These are phyloP conservation scores for Mythimna albipuncta DNA, from an alignment of 2,888 invertebrate species.

Conservation along the genomic window DNA sequence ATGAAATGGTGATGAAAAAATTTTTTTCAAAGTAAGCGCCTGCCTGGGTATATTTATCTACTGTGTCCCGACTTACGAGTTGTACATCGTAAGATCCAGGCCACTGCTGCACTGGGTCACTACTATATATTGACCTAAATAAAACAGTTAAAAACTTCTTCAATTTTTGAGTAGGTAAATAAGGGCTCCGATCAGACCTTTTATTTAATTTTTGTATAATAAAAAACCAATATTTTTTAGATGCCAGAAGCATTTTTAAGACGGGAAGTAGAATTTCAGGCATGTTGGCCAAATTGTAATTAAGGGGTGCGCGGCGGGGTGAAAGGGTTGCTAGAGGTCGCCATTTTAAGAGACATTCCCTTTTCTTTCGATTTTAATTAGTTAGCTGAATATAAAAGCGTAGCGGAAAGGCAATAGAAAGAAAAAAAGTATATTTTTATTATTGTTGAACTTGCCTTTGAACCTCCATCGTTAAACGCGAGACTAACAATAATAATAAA, in stretches of 20 bases:
- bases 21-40: too few species aligned
- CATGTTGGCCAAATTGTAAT: conserved; percentile 62
- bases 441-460: too few species aligned
- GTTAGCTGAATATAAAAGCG: background rate
- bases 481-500: too few species aligned
- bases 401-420: too few species aligned
- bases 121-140: too few species aligned
- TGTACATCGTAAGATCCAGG: too few species aligned
- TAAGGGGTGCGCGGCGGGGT: conserved; percentile 41
- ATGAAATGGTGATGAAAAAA: too few species aligned
- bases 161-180: background rate
- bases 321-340: conserved; percentile 47
- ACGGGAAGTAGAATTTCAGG: conserved; percentile 54
- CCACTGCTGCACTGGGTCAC: too few species aligned
- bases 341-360: conserved; percentile 25
- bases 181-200: background rate
- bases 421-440: too few species aligned
- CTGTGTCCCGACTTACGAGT: too few species aligned
- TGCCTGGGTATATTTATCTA: too few species aligned
- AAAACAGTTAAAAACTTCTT: background rate
- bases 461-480: too few species aligned
- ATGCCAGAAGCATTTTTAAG: conserved; percentile 45
- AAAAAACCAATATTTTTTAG: conserved; percentile 51
- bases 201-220: conserved; percentile 14
- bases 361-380: conserved; percentile 36